Evolutionary conservation across 2,888 invertebrate genomes (phyloP).

Genomic region (Leptothorax acervorum): DNA sequence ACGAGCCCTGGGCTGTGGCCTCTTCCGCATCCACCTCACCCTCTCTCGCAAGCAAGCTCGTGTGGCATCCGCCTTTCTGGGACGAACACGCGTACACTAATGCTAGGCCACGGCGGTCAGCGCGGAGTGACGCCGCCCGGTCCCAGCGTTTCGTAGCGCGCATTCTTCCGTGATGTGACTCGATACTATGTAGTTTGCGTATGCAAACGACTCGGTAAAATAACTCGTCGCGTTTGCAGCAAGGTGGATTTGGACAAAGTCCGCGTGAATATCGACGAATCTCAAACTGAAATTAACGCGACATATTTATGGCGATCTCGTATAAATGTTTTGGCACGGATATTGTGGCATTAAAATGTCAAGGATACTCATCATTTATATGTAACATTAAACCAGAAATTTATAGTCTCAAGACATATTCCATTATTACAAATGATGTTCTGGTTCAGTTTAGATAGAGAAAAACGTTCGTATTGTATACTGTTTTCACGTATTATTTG

Average conservation of each 20-base stretch:
- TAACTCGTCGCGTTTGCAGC: slow-evolving; percentile 16
- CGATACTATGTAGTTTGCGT: slow-evolving; percentile 24
- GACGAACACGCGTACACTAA: slow-evolving; percentile 27
- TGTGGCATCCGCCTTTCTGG: slow-evolving; percentile 35
- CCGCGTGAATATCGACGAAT: slow-evolving; percentile 25
- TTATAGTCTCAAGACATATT: neutral
- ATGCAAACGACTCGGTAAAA: slow-evolving; percentile 31
- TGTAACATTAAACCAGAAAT: neutral
- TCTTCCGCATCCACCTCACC: slow-evolving; percentile 41
- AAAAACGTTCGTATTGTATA: neutral
- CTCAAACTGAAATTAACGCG: slow-evolving; percentile 4
- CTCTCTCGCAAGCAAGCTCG: neutral
- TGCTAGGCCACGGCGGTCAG: neutral
- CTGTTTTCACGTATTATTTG: slow-evolving; percentile 29
- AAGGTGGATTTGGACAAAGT: neutral
- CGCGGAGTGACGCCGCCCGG: slow-evolving; percentile 19
- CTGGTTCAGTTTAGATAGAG: neutral
- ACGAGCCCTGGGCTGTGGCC: slow-evolving; percentile 37
- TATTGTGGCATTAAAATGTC: neutral
- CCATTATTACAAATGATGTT: neutral
- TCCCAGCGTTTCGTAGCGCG: slow-evolving; percentile 22
- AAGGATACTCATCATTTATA: neutral
- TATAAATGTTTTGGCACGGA: neutral
- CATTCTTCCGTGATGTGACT: slow-evolving; percentile 44
- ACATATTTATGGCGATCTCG: neutral